phyloP scores from a whole-genome alignment of 2,113 vertebrate genomes.

The Chascanopsetta lugubris region DNA sequence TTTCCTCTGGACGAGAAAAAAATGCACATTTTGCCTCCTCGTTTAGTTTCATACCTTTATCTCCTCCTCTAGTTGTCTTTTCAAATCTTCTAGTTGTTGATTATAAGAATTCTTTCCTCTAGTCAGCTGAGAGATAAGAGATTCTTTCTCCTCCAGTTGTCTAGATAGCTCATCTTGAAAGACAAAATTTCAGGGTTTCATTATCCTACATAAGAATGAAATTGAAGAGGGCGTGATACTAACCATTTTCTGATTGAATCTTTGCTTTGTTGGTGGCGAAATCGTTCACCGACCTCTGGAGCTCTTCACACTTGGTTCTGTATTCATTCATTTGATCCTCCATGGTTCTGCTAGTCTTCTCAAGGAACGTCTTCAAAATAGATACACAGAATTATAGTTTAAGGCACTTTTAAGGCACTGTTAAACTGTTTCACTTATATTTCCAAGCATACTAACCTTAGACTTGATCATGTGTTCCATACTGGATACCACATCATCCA shows the following conservation, averaged over 20 bases:
- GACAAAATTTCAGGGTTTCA: neutral
- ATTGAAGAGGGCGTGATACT: conserved; percentile 1
- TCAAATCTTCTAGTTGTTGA: conserved; percentile 89
- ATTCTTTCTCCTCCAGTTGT: conserved; percentile 87
- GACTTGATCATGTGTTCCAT: conserved; percentile 87
- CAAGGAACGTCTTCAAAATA: conserved; percentile 79
- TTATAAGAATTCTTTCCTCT: conserved; percentile 86
- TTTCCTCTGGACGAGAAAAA: neutral
- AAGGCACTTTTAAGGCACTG: neutral
- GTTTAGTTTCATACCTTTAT: conserved; percentile 72
- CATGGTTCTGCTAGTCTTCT: conserved; percentile 85
- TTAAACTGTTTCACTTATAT: too few species aligned
- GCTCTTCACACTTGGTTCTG: conserved; percentile 83
- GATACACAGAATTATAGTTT: neutral
- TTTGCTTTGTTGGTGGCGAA: conserved; percentile 84
- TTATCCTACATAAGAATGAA: neutral
- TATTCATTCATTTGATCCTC: conserved; percentile 89
- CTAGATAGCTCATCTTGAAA: conserved; percentile 81
- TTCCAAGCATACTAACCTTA: conserved; percentile 75
- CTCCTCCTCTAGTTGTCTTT: conserved; percentile 88
- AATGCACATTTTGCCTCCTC: neutral
- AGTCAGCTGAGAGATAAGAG: conserved; percentile 84
- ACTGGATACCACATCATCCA: conserved; percentile 89
- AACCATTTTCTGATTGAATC: conserved; percentile 87
- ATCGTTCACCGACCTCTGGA: conserved; percentile 83